Evolutionary conservation across 1,140 invertebrate species (phyloP), one percentile per base, ranked within the genome.

Genomic region (Heliothis subflexa): DNA sequence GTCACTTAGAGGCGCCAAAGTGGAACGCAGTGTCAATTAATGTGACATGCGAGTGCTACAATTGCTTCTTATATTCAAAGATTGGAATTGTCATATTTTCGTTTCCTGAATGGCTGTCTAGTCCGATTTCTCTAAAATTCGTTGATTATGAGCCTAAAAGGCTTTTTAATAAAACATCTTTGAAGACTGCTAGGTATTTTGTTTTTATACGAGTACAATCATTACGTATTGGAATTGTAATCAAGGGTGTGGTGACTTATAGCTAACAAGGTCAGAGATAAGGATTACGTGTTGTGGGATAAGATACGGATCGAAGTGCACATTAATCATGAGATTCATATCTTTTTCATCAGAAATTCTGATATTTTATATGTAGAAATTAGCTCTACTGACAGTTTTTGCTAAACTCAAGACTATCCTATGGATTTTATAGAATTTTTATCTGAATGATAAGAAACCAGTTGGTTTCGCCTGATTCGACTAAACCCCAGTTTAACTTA

Each of bases 221-320:
- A 59, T 59, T 59, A 28, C 55, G 21, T 59, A 28, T 59, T 13
- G 21, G 21, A 14, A 70, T 28, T 28, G 25, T 52, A 21, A 18
- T 18, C 66, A n/a, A 40, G 66, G 18, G 47, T 25, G 47, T 50
- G 18, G 45, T 50, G 18, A 50, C 16, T 25, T 50, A 50, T 12
- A 28, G 28, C 45, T 12, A 4, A 52, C 66, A 70, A 70, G 47
- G 66, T 70, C 21, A 16, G 0, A 47, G 62, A 66, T 66, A 52
- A 70, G 25, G 14, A 70, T 21, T n/a, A 45, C 14, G 40, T 28
- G 45, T 40, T 9, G 33, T 10, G 21, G 66, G 66, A 70, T 70
- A 70, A 70, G 66, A 70, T 52, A 70, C 18, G 66, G 47, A 49
- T 52, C 16, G 45, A 13, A 70, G 66, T 70, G 66, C 66, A 70